Conservation (phyloP, 1,140 invertebrate genomes). For the Latrodectus geometricus region DNA sequence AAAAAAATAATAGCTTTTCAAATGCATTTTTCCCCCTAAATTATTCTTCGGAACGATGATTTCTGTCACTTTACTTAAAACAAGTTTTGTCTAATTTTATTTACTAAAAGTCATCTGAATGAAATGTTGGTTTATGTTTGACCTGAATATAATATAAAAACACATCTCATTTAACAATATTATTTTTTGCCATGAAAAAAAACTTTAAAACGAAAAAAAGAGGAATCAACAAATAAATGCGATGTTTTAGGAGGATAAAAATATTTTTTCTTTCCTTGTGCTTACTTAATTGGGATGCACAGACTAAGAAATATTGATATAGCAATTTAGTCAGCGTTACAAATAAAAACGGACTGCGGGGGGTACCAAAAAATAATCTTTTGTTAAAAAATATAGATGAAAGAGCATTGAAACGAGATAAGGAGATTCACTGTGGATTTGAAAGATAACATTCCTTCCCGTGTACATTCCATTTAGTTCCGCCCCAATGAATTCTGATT, state of each 20-base stretch:
- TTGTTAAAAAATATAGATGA: conserved; percentile 43
- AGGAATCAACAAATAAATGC: too few relatives aligned
- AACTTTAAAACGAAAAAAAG: too few relatives aligned
- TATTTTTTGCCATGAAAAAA: too few relatives aligned
- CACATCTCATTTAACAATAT: too few relatives aligned
- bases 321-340: conserved; percentile 15
- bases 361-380: conserved; percentile 21
- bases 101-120: too few relatives aligned
- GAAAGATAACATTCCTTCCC: conserved; percentile 46
- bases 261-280: not conserved
- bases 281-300: not conserved
- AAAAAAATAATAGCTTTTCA: not conserved
- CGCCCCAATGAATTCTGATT: conserved; percentile 44
- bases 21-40: not conserved
- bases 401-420: conserved; percentile 44
- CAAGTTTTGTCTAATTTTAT: too few relatives aligned
- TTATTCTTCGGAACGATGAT: too few relatives aligned
- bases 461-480: conserved; percentile 38
- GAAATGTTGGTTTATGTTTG: too few relatives aligned
- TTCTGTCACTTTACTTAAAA: too few relatives aligned
- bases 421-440: conserved; percentile 15
- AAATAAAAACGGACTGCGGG: not conserved
- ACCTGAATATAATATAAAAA: too few relatives aligned
- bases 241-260: not conserved
- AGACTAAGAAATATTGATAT: conserved; percentile 34